A percentile compares a stretch with the other conserved stretches of the same genome.
Evolutionary conservation across 1,140 invertebrate species (phyloP).

Genomic region (Cheumatopsyche charites): DNA sequence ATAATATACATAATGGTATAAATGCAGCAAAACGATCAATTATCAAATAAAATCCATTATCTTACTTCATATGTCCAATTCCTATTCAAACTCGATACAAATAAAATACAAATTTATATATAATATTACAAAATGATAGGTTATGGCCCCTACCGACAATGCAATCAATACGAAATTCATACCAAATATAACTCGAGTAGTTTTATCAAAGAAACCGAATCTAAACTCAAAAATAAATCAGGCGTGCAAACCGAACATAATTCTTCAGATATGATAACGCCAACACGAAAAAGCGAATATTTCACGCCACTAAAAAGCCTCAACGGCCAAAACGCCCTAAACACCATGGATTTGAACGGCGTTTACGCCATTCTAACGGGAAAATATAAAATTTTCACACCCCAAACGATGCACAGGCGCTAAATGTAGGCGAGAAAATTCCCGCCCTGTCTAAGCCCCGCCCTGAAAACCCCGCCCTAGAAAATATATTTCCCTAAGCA

Average conservation of each 20-base stretch:
- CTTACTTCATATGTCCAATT: too few species aligned
- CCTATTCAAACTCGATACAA: too few species aligned
- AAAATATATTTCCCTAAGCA: not conserved
- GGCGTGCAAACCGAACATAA: not conserved
- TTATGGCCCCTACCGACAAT: too few species aligned
- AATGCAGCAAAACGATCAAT: too few species aligned
- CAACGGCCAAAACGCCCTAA: slow-evolving; percentile 7
- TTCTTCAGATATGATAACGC: not conserved
- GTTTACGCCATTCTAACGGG: too few species aligned
- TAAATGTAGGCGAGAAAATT: slow-evolving; percentile 34
- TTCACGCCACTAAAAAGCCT: slow-evolving; percentile 4
- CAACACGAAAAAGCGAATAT: not conserved
- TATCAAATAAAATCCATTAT: too few species aligned
- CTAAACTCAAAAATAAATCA: not conserved
- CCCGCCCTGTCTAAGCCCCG: slow-evolving; percentile 29
- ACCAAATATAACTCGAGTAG: too few species aligned
- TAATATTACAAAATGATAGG: too few species aligned
- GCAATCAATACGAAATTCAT: too few species aligned
- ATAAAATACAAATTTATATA: too few species aligned
- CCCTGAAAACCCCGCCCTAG: slow-evolving; percentile 30
- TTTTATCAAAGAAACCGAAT: not conserved
- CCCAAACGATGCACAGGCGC: slow-evolving; percentile 21
- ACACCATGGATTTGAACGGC: too few species aligned
- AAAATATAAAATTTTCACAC: slow-evolving; percentile 31
- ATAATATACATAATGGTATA: too few species aligned